phyloP scores from a whole-genome alignment of 2,113 vertebrate genomes.

The Myotis brandtii region DNA sequence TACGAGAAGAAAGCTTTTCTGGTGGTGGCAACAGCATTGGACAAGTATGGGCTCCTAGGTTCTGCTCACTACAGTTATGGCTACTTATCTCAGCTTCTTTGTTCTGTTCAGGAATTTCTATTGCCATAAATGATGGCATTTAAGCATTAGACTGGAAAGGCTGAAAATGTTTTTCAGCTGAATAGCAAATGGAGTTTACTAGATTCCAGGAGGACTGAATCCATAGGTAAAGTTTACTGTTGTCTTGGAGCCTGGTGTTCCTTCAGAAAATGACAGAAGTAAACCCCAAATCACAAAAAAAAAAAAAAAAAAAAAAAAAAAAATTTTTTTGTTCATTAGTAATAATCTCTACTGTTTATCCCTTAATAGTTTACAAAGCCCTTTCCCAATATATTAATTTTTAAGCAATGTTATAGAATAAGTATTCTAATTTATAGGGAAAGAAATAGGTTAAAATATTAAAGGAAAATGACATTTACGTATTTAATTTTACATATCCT shows the following conservation, averaged over 20 bases:
- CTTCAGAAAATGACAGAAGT: not conserved
- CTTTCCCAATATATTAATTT: not conserved
- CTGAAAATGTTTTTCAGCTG: not conserved
- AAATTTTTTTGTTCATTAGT: not conserved
- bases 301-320: not conserved
- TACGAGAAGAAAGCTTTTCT: not conserved
- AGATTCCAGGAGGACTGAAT: not conserved
- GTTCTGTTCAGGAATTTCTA: not conserved
- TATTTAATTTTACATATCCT: not conserved
- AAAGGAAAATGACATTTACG: not conserved
- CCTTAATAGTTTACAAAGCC: slow-evolving; percentile 11
- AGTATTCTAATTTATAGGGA: not conserved
- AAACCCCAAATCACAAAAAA: not conserved
- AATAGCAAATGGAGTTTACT: not conserved
- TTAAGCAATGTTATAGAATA: not conserved
- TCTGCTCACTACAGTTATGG: not conserved
- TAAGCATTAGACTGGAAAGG: not conserved
- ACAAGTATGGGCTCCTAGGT: not conserved
- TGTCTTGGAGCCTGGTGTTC: not conserved
- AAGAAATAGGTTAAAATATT: slow-evolving; percentile 10
- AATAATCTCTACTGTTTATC: not conserved
- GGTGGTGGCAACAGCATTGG: not conserved
- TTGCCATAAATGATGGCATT: slow-evolving; percentile 1
- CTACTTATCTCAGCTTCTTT: slow-evolving; percentile 28
- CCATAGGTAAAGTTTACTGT: not conserved